Evolutionary conservation across 2,888 invertebrate species (phyloP), one percentile per base, ranked within the genome.

Genomic region (Urechis unicinctus): DNA sequence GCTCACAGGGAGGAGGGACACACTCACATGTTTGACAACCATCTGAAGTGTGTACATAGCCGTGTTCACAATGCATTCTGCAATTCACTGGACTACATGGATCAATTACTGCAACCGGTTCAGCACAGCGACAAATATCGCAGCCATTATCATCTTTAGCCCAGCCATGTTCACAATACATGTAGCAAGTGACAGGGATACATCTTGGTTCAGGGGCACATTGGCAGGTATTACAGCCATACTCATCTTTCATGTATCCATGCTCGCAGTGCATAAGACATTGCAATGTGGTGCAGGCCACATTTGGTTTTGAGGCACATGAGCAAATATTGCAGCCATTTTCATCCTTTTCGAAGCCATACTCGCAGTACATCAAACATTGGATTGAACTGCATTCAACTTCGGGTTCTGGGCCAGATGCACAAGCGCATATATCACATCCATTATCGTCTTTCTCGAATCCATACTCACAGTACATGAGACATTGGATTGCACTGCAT

Each of bases 1-100:
- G 21, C 9, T 42, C 24, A n/a, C 53, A 55, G 9, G 36, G 9
- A 36, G 36, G 36, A 9, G 9, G 9, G 9, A 17, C 36, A 36
- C 57, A 57, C n/a, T 28, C 21, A 36, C 57, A 57, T 9, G 54
- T 28, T 24, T 57, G 50, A 54, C 57, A 57, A 31, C 58, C 58
- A 21, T 30, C 43, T 21, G 21, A 54, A 46, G 51, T 55, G 41
- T 55, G 45, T 36, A 51, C 21, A 42, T 46, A 55, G 13, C 58
- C 58, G 28, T 55, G 41, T 30, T 58, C 52, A 43, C 58, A 58
- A 42, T 51, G 29, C 58, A 57, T 57, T 29, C 5, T 13, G 53
- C 57, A 57, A 28, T 21, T 47, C 13, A 41, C 44, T 13, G 53
- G 52, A n/a, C 21, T 13, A 25, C 53, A 42, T 21, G 4, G 22